Evolutionary conservation across 2,113 vertebrate genomes (phyloP), one percentile per base, ranked within the genome.

Genomic region (Mirza zaza): DNA sequence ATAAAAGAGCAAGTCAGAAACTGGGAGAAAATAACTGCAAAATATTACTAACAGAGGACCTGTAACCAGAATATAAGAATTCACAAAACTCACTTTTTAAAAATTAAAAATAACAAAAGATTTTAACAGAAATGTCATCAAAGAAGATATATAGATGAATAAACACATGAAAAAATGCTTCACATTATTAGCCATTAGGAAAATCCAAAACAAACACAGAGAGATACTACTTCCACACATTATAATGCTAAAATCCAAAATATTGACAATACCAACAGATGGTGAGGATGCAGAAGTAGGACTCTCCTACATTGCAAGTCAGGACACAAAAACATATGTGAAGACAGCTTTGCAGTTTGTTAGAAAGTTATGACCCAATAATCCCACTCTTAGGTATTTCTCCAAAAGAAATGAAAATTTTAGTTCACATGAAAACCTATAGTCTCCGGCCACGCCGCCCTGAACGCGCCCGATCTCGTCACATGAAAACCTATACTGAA

Each of bases 61-160:
- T 67, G 32, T 52, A 96, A 85, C 34, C 48, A 86, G 48, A 80
- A 86, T 63, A 48, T 71, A 95, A 92, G 25, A 90, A 94, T 48
- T 79, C 15, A 81, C 48, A 86, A 86, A 96, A 85, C 32, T 85
- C 21, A 32, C 42, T 89, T 93, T 76, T 50, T 59, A 93, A 68
- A 89, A 88, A 71, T 52, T 76, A 75, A 70, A 91, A 57, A 32
- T 32, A 63, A 77, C 36, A 23, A 82, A 57, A 80, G 15, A 70
- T 50, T 77, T 96, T 83, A 70, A 71, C 11, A 55, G 52, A 89
- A 71, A 90, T n/a, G 57, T 84, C 42, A 57, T 13, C 48, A 75
- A 75, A 82, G 48, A 92, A 73, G 76, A 81, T 75, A 79, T 3
- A 90, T 36, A 90, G 13, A 85, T 36, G 76, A 88, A 42, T 73